Evolutionary conservation across 2,113 vertebrate genomes (phyloP).

Genomic region (Rousettus leschenaultii): DNA sequence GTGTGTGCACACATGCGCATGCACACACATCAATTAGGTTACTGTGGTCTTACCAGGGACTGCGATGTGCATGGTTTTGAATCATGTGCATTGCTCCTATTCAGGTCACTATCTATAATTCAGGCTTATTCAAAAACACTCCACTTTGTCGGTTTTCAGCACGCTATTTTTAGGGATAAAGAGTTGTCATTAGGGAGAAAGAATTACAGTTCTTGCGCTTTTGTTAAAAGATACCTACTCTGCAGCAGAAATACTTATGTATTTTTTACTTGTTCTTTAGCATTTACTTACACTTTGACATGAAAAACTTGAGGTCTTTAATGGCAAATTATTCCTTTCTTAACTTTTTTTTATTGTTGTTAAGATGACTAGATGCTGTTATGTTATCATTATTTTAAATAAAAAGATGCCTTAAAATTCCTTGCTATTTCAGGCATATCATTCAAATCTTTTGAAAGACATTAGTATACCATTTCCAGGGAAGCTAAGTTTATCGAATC

Average conservation of each 20-base stretch:
- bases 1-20: neutral
- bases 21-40: neutral
- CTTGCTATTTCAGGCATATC: slow-evolving; percentile 78
- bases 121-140: slow-evolving; percentile 51
- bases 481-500: slow-evolving; percentile 77
- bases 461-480: slow-evolving; percentile 75
- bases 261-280: slow-evolving; percentile 56
- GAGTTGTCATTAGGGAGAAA: slow-evolving; percentile 35
- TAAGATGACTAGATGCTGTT: slow-evolving; percentile 66
- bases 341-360: slow-evolving; percentile 16
- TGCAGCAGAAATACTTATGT: slow-evolving; percentile 4
- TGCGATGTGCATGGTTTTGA: neutral
- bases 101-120: slow-evolving; percentile 58
- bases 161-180: slow-evolving; percentile 64
- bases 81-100: neutral
- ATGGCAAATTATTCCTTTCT: slow-evolving; percentile 52
- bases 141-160: slow-evolving; percentile 40
- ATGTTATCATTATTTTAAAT: slow-evolving; percentile 66
- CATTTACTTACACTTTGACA: slow-evolving; percentile 69
- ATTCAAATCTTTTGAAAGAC: slow-evolving; percentile 76
- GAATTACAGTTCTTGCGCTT: slow-evolving; percentile 18
- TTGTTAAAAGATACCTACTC: slow-evolving; percentile 49
- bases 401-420: slow-evolving; percentile 76
- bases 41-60: neutral
- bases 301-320: slow-evolving; percentile 60